Conservation (phyloP, 2,113 vertebrate species). For the Eptesicus fuscus region DNA sequence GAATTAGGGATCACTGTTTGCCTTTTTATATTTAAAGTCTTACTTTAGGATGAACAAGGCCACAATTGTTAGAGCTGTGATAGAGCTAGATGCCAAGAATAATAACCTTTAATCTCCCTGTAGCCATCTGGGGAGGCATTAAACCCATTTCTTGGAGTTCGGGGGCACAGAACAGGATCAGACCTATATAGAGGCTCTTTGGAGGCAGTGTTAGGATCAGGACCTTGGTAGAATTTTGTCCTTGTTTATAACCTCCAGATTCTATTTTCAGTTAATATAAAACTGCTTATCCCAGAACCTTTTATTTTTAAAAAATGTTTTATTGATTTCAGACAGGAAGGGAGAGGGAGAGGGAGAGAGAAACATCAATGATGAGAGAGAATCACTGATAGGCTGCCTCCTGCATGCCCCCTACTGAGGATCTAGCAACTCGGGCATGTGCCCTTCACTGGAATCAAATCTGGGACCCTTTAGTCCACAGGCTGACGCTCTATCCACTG, state of each 20-base stretch:
- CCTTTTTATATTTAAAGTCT: constrained; percentile 45
- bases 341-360: too few species aligned
- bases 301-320: neutral
- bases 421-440: too few species aligned
- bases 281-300: neutral
- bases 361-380: too few species aligned
- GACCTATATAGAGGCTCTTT: neutral
- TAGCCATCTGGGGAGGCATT: constrained; percentile 62
- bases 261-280: constrained; percentile 20
- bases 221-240: neutral
- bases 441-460: too few species aligned
- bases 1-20: neutral
- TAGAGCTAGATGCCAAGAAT: constrained; percentile 46
- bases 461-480: too few species aligned
- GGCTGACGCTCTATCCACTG: too few species aligned
- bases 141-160: constrained; percentile 48
- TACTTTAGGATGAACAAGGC: constrained; percentile 48
- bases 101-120: constrained; percentile 61
- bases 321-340: too few species aligned
- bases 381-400: too few species aligned
- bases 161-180: neutral
- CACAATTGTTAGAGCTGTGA: constrained; percentile 43
- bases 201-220: neutral
- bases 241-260: neutral
- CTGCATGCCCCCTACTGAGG: too few species aligned